Evolutionary conservation across 2,888 invertebrate species (phyloP).

Genomic region (Pristionchus mayeri): DNA sequence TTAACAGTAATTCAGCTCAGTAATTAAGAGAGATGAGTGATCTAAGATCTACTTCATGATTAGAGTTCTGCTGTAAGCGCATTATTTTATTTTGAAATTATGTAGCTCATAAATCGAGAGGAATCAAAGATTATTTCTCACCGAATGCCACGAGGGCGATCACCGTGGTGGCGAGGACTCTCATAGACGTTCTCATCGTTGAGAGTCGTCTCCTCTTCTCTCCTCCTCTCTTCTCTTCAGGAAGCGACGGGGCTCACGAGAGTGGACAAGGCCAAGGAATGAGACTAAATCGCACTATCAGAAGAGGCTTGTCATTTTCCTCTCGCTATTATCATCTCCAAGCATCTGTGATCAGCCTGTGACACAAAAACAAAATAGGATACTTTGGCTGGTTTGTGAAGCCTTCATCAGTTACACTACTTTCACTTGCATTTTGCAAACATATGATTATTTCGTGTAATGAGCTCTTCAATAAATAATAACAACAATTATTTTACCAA

Average conservation of each 20-base stretch:
- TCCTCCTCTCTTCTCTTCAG: background rate
- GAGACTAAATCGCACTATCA: background rate
- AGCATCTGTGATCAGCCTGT: too few relatives aligned
- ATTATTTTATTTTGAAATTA: background rate
- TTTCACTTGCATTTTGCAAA: too few relatives aligned
- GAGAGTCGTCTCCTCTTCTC: background rate
- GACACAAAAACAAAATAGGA: too few relatives aligned
- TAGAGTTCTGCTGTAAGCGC: background rate
- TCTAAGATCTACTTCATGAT: too few relatives aligned
- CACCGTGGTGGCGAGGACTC: background rate
- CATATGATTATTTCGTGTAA: too few relatives aligned
- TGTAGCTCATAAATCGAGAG: background rate
- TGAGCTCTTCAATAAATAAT: too few relatives aligned
- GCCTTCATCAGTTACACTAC: too few relatives aligned
- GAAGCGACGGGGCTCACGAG: background rate
- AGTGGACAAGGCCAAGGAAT: background rate
- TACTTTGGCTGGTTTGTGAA: too few relatives aligned
- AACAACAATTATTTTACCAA: too few relatives aligned
- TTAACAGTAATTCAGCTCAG: background rate
- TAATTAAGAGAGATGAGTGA: background rate
- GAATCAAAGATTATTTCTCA: background rate
- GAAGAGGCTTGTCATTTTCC: too few relatives aligned
- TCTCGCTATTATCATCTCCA: conserved; percentile 2
- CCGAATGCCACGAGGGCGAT: conserved; percentile 14
- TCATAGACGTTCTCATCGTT: background rate